These are phyloP conservation scores for Cephonodes hylas DNA, from an alignment of 2,888 invertebrate species.

Conservation along the genomic window DNA sequence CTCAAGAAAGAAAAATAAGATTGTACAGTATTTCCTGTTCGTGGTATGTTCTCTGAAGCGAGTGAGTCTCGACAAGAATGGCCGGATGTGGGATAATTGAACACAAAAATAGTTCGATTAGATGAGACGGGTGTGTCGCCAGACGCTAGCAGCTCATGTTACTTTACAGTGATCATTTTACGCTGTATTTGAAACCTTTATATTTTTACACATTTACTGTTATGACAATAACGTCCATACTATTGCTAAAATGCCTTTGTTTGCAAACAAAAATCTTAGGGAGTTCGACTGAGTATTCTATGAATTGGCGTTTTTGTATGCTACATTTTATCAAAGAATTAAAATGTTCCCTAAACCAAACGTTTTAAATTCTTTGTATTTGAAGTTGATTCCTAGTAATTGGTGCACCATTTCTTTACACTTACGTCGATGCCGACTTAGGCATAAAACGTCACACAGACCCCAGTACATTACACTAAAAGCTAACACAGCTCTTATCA, in stretches of 20 bases:
- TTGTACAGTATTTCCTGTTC: not conserved
- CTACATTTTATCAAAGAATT: no score
- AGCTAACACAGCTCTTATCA: not conserved
- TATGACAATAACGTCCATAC: no score
- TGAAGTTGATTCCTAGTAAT: no score
- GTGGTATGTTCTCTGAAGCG: not conserved
- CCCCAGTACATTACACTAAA: not conserved
- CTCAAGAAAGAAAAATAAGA: not conserved
- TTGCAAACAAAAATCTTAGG: no score
- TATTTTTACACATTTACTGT: not conserved
- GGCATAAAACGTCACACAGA: no score
- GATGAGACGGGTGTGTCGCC: not conserved
- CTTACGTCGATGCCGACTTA: no score
- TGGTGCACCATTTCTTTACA: no score
- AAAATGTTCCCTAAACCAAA: no score
- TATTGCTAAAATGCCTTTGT: no score
- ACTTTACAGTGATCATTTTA: not conserved
- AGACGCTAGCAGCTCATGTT: not conserved
- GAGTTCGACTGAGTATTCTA: no score
- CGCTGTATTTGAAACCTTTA: not conserved
- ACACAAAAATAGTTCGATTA: constrained; percentile 3
- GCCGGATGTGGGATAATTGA: constrained; percentile 2
- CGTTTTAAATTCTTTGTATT: no score
- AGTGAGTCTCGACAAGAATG: not conserved
- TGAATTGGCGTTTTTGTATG: no score